Base-by-base conservation (phyloP, 1,140 invertebrate species). In the Vanessa atalanta region DNA sequence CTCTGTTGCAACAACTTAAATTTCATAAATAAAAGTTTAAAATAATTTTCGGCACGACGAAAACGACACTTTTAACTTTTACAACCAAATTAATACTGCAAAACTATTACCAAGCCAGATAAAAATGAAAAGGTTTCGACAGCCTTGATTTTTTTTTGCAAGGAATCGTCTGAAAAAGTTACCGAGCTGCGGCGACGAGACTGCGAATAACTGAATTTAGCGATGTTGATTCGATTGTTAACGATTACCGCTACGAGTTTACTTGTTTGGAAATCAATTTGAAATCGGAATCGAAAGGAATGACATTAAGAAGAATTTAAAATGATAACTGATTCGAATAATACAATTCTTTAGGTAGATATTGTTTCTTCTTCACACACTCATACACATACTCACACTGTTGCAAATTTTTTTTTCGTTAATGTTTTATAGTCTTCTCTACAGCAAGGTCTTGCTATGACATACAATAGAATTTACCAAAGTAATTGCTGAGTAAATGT, bases 161-260 rank as follows among this genome's bases (percentile, higher is more conserved):
- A 70, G 63, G 20, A 47, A 66, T 50, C 37, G 57, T 50, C 48
- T 37, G n/a, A 70, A 74, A 51, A 50, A 63, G 23, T 55, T 55
- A 43, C 50, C 65, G n/a, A 61, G 69, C 31, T 51, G 47, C 51
- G 20, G 20, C 57, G 57, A 37, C 57, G 57, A 68, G 63, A 64
- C 65, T 61, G 61, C 65, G 61, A 64, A 53, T 75, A 78, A 78
- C 63, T 78, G 53, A 70, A 70, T 78, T 78, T 73, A 78, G 26
- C 66, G 67, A 43, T 70, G 72, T 73, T 70, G 72, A 77, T 72
- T 73, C 75, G 55, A 76, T 79, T 76, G 67, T 48, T 57, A 79
- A 65, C 71, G 71, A 79, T 79, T 79, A 76, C 72, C 47, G 71
- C 51, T 47, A 43, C 57, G 65, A 47, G 26, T 20, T 67, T 60